These are phyloP conservation scores for Bothrops jararaca DNA, from an alignment of 2,113 vertebrate genomes.

Conservation along the genomic window DNA sequence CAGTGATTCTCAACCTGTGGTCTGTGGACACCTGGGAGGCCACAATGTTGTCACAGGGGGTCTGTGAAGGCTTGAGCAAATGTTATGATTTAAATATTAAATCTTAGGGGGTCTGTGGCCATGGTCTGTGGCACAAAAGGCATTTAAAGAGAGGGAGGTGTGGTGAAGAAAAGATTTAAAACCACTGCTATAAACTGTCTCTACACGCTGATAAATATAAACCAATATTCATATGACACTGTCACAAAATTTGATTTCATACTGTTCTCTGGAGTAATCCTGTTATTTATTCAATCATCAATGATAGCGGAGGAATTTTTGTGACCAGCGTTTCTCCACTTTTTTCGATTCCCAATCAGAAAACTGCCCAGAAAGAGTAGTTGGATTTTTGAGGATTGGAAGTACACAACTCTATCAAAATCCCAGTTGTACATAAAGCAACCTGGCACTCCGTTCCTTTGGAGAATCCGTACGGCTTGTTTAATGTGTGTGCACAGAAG, in stretches of 20 bases:
- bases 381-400: neutral
- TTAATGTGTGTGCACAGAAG: neutral
- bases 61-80: neutral
- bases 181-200: slow-evolving; percentile 46
- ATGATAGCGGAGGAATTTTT: neutral
- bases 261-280: slow-evolving; percentile 1
- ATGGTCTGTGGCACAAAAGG: neutral
- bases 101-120: neutral
- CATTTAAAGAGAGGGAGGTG: neutral
- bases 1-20: neutral
- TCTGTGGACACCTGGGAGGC: neutral
- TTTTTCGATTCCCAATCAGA: neutral
- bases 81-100: neutral
- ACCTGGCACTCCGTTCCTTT: neutral
- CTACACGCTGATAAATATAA: slow-evolving; percentile 51
- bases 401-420: neutral
- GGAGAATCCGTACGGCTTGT: neutral
- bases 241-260: slow-evolving; percentile 8
- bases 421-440: neutral
- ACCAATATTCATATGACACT: slow-evolving; percentile 26
- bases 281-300: neutral
- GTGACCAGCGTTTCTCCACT: neutral
- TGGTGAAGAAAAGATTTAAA: neutral
- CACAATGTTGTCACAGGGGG: neutral
- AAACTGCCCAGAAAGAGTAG: neutral